phyloP scores from a whole-genome alignment of 2,797 vertebrate species.

The Falco naumanni region DNA sequence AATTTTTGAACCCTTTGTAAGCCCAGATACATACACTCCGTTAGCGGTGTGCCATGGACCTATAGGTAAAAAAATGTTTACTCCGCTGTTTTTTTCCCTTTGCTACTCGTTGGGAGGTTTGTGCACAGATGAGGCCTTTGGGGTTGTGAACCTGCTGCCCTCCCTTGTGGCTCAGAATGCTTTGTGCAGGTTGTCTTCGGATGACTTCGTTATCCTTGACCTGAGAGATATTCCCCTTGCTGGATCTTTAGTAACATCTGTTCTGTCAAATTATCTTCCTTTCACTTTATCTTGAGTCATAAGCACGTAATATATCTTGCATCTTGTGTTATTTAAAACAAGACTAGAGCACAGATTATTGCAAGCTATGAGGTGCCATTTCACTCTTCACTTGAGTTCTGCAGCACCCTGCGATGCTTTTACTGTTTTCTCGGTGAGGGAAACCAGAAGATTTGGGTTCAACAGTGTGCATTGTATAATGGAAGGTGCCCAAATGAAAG shows the following conservation, averaged over 20 bases:
- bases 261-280: neutral
- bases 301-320: neutral
- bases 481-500: neutral
- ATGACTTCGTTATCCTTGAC: neutral
- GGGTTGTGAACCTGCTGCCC: neutral
- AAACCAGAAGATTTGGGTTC: neutral
- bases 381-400: neutral
- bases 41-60: rapidly evolving
- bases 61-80: neutral
- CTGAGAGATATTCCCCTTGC: neutral
- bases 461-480: neutral
- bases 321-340: neutral
- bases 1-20: neutral
- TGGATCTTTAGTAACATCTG: neutral
- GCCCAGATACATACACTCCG: rapidly evolving
- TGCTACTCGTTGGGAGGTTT: neutral
- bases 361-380: neutral
- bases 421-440: neutral
- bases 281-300: neutral
- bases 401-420: neutral
- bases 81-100: neutral
- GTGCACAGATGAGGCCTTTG: neutral
- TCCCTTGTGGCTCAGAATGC: neutral
- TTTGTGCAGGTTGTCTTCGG: neutral
- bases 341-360: neutral